These are phyloP conservation scores for Lethocerus indicus DNA, from an alignment of 1,140 invertebrate genomes.

Conservation along the genomic window DNA sequence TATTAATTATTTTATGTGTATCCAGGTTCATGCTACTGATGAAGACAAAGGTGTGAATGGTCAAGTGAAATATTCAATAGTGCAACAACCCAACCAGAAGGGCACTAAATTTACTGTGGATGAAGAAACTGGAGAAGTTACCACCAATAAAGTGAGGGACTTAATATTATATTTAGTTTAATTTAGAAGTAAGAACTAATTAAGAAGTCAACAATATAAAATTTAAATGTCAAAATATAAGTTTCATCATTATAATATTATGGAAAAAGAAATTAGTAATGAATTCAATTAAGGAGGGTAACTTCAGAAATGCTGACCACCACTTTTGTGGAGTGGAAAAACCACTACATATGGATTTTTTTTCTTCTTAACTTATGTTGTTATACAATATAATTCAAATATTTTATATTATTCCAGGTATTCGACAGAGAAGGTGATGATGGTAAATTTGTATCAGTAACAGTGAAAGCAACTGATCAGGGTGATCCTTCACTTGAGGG, in stretches of 20 bases:
- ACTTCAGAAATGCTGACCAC: too few species aligned
- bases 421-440: slow-evolving; percentile 91
- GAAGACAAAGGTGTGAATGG: slow-evolving; percentile 89
- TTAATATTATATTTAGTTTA: background rate
- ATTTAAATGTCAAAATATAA: too few species aligned
- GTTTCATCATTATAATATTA: too few species aligned
- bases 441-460: slow-evolving; percentile 89
- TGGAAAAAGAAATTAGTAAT: too few species aligned
- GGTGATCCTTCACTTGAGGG: slow-evolving; percentile 89
- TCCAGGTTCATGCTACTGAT: slow-evolving; percentile 71
- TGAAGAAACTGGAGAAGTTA: slow-evolving; percentile 85
- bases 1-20: slow-evolving; percentile 10
- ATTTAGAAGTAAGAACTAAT: too few species aligned
- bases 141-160: slow-evolving; percentile 67
- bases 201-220: too few species aligned
- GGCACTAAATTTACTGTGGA: slow-evolving; percentile 90
- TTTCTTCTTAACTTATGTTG: background rate
- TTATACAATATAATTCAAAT: too few species aligned
- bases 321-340: too few species aligned
- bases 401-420: slow-evolving; percentile 33
- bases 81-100: slow-evolving; percentile 91
- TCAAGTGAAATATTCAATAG: slow-evolving; percentile 86
- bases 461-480: slow-evolving; percentile 89
- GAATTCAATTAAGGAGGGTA: too few species aligned
- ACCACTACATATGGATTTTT: background rate